A percentile compares a stretch with the other conserved stretches of the same genome.
These are phyloP conservation scores for Caenorhabditis briggsae DNA, from an alignment of 1,140 invertebrate genomes.

Conservation along the genomic window DNA sequence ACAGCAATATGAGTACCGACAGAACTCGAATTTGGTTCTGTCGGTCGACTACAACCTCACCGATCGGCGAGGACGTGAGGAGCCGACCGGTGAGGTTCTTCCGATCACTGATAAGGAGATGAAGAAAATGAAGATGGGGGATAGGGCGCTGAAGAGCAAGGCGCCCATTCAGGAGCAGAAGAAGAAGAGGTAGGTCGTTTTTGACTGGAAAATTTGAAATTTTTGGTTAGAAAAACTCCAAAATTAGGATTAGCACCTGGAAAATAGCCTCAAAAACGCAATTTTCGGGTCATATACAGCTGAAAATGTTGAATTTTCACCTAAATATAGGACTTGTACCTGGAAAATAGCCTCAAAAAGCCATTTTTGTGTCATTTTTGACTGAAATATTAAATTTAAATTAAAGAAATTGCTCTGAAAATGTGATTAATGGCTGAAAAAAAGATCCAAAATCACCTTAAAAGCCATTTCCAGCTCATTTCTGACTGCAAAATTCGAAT, in stretches of 20 bases:
- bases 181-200: conserved; percentile 86
- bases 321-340: too few species aligned
- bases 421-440: too few species aligned
- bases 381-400: too few species aligned
- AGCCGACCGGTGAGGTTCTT: conserved; percentile 97
- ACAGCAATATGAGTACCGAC: conserved; percentile 98
- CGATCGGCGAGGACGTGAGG: conserved; percentile 94
- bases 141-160: conserved; percentile 88
- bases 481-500: not conserved
- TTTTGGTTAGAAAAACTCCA: not conserved
- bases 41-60: conserved; percentile 98
- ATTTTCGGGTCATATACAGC: not conserved
- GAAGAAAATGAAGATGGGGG: conserved; percentile 94
- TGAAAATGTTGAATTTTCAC: not conserved
- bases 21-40: conserved; percentile 99
- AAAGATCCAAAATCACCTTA: too few species aligned
- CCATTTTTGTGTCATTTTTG: too few species aligned
- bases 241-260: not conserved
- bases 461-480: not conserved
- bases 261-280: not conserved
- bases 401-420: too few species aligned
- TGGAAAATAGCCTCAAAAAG: too few species aligned
- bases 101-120: conserved; percentile 90
- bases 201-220: not conserved
- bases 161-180: conserved; percentile 84